Evolutionary conservation across 2,888 invertebrate species (phyloP), one percentile per base, ranked within the genome.

Genomic region (Blastobasis adustella): DNA sequence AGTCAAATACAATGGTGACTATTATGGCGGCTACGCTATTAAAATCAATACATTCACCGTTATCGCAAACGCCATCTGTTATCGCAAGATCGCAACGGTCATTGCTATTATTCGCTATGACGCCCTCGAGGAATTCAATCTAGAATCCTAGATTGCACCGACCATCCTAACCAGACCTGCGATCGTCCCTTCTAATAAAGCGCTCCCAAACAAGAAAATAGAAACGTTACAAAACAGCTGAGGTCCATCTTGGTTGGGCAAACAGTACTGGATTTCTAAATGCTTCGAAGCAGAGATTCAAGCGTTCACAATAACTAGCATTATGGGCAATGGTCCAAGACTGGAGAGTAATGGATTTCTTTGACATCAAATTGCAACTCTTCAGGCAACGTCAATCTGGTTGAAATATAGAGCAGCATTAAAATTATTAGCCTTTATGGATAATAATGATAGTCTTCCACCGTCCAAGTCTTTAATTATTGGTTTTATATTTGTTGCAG

Each of bases 71-170:
- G 40, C 38, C 40, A 53, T 45, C 54, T 48, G 47, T 43, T 51
- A 49, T 51, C 50, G 47, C 8, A 37, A 10, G 43, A 52, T 52
- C 45, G 48, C 43, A 23, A 43, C 40, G 54, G 50, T 58, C 59
- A 58, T 58, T 59, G 57, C 69, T 61, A 70, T 71, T 75, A 75
- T 77, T 73, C 60, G 66, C 68, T 66, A 69, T 73, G 66, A 68
- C 60, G 69, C 68, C 69, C 63, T 58, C 67, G 62, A 71, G 71
- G 71, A 73, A 79, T 79, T 76, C 70, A 76, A 79, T 78, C 72
- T 71, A 60, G 64, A 58, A 46, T 37, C 40, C 44, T 47, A 42
- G 45, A 50, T 47, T 49, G 37, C 36, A 37, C 38, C 4, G 9
- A 42, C 23, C 23, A 23, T 3, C 23, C 23, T 23, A 23, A 23